phyloP scores from a whole-genome alignment of 2,888 invertebrate genomes.

The Napeogenes sylphis region DNA sequence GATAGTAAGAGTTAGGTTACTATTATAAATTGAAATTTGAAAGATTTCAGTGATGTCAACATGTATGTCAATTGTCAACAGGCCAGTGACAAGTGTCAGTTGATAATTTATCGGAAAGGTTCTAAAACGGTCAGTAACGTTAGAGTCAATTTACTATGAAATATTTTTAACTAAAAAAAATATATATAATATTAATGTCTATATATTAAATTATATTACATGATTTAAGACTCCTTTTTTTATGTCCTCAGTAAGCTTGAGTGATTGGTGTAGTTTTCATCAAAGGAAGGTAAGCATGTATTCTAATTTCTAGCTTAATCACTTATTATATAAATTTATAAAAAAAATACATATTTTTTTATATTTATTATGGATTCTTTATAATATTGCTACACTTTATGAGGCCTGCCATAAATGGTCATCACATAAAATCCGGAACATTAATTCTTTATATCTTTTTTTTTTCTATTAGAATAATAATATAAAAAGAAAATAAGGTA shows the following conservation, averaged over 20 bases:
- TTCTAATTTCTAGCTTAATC: not conserved
- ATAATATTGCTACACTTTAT: constrained; percentile 53
- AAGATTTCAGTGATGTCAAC: constrained; percentile 30
- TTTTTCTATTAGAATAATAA: too few species aligned
- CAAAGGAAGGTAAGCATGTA: constrained; percentile 50
- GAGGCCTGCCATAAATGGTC: constrained; percentile 67
- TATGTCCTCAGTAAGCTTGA: constrained; percentile 52
- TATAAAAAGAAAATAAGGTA: too few species aligned
- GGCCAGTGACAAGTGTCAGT: not conserved
- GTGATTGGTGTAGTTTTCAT: constrained; percentile 49
- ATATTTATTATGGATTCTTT: constrained; percentile 55
- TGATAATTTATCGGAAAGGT: not conserved
- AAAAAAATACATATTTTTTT: not conserved
- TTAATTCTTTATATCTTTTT: constrained; percentile 42
- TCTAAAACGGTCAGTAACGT: too few species aligned
- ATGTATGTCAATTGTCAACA: constrained; percentile 21
- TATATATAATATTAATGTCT: too few species aligned
- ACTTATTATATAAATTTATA: not conserved
- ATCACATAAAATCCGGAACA: constrained; percentile 57
- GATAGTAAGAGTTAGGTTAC: constrained; percentile 31
- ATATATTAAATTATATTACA: constrained; percentile 20
- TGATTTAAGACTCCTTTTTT: constrained; percentile 48
- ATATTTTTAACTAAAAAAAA: too few species aligned
- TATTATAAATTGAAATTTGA: not conserved
- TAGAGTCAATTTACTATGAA: too few species aligned